Conservation (phyloP, 2,888 invertebrate genomes). For the Drosophila neonasuta region DNA sequence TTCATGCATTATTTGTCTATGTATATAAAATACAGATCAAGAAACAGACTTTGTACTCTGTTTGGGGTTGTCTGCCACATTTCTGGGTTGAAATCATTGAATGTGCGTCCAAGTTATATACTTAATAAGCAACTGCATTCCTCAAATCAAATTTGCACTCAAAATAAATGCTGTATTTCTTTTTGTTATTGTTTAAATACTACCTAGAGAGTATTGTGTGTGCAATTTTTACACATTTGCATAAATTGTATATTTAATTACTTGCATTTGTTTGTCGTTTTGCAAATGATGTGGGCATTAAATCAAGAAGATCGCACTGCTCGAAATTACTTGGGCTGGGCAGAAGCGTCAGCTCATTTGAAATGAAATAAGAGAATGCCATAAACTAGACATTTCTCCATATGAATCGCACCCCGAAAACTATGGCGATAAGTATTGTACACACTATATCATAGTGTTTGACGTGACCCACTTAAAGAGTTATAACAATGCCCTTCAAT, state of each 20-base stretch:
- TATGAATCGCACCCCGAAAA: slow-evolving; percentile 2
- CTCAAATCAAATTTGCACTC: slow-evolving; percentile 14
- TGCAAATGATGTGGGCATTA: slow-evolving; percentile 12
- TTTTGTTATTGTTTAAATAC: slow-evolving; percentile 3
- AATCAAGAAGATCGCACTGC: slow-evolving; percentile 5
- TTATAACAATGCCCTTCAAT: slow-evolving; percentile 19
- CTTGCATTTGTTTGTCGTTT: slow-evolving; percentile 7
- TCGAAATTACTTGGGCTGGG: slow-evolving; percentile 10
- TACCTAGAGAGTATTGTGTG: neutral
- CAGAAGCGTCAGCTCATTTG: slow-evolving; percentile 9
- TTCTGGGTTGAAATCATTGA: slow-evolving; percentile 19
- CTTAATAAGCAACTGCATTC: slow-evolving; percentile 17
- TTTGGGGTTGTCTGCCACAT: slow-evolving; percentile 33
- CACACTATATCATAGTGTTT: neutral
- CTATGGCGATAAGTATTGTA: slow-evolving; percentile 28
- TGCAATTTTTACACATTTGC: slow-evolving; percentile 13
- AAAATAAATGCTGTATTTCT: slow-evolving; percentile 4
- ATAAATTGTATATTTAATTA: slow-evolving; percentile 44
- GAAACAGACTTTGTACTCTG: slow-evolving; percentile 25
- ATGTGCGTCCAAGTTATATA: slow-evolving; percentile 9
- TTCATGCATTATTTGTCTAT: neutral
- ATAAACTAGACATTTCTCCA: slow-evolving; percentile 5
- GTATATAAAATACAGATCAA: neutral
- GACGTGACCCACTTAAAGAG: slow-evolving; percentile 15
- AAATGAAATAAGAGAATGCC: neutral